Conservation (phyloP, 2,113 vertebrate genomes). For the Cochlearius cochlearius region DNA sequence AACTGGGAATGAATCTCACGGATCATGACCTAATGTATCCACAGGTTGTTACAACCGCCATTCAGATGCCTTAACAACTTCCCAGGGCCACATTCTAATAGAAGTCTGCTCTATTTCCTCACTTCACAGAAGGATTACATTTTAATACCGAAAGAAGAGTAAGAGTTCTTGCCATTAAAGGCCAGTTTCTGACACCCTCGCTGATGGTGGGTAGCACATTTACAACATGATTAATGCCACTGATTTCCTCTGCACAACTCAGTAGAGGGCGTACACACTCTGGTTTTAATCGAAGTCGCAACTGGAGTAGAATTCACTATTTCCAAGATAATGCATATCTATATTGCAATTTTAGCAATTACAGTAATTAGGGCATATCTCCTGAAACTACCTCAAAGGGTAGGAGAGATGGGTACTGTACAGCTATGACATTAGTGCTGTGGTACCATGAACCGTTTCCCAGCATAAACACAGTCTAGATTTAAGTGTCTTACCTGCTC, state of each 20-base stretch:
- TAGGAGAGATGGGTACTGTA: not conserved
- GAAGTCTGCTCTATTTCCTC: not conserved
- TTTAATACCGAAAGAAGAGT: not conserved
- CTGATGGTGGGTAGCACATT: not conserved
- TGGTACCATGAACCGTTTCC: not conserved
- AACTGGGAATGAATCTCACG: not conserved
- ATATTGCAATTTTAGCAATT: not conserved
- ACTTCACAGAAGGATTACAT: not conserved
- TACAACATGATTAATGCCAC: not conserved
- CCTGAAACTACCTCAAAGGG: not conserved
- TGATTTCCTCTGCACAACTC: not conserved
- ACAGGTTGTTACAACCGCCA: not conserved
- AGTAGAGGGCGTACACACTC: not conserved
- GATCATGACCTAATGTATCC: not conserved
- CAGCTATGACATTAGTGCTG: not conserved
- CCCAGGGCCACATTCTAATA: not conserved
- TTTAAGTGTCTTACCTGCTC: not conserved
- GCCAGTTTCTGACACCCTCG: not conserved
- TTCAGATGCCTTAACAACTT: not conserved
- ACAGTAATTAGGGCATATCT: not conserved
- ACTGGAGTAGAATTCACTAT: not conserved
- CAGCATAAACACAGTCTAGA: not conserved
- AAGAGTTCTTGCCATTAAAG: not conserved
- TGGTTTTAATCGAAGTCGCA: not conserved
- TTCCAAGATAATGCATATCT: not conserved